Evolutionary conservation across 2,113 vertebrate genomes (phyloP).

Genomic region (Lathamus discolor): DNA sequence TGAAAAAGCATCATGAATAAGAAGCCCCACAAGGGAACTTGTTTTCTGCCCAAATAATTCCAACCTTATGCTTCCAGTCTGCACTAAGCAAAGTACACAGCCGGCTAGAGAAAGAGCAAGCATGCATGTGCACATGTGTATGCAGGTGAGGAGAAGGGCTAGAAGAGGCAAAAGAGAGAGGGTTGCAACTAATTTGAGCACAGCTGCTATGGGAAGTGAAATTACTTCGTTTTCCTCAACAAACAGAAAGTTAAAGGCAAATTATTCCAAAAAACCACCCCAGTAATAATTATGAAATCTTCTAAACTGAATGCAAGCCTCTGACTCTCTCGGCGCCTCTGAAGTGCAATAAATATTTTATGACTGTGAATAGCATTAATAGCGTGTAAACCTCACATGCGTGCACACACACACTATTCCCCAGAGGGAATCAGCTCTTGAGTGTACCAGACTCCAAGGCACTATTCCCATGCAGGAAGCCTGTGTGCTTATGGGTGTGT

Average conservation of each 20-base stretch:
- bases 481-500: not conserved
- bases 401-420: not conserved
- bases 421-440: not conserved
- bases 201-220: not conserved
- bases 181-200: not conserved
- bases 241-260: not conserved
- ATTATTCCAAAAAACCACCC: accelerated
- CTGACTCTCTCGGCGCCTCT: not conserved
- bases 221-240: not conserved
- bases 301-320: not conserved
- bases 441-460: not conserved
- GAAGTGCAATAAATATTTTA: not conserved
- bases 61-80: not conserved
- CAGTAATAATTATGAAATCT: not conserved
- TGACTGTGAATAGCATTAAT: not conserved
- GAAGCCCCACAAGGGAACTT: not conserved
- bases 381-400: not conserved
- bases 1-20: not conserved
- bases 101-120: accelerated
- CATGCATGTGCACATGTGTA: accelerated
- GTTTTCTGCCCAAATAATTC: not conserved
- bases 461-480: not conserved
- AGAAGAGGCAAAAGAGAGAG: not conserved
- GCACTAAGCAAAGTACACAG: not conserved
- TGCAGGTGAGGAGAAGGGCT: not conserved